Base-by-base conservation (phyloP, 2,113 vertebrate genomes). In the Alaudala cheleensis region DNA sequence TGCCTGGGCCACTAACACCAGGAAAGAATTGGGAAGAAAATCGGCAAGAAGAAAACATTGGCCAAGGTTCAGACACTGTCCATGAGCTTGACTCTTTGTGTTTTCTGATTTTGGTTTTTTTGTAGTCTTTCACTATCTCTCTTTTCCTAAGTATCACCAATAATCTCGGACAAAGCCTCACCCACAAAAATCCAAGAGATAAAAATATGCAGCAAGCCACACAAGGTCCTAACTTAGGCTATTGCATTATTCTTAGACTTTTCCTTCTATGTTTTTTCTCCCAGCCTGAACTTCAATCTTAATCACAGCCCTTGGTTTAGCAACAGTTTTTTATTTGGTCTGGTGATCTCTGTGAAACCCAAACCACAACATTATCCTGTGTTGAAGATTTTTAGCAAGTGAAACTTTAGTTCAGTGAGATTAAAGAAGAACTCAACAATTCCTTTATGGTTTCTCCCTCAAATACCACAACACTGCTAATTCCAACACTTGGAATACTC, bases 241-340 rank as follows among this genome's bases (percentile, higher is more conserved):
- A 20, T 49, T 25, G 56, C 28, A 11, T 12, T 90, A 76, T 88
- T 85, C n/a, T 82, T 45, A 25, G 49, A 8, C 10, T 33, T 40
- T 53, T 40, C 18, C 17, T 13, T 13, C 7, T 6, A 2, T 50
- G 12, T 64, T 81, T 81, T 80, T 70, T 5, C 23, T 82, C 28
- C 31, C 21, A 73, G 23, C 8, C 25, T 72, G 54, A 93, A 96
- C 34, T 77, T 85, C n/a, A 90, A 4, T 25, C 25, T 65, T 93
- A 96, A 96, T 94, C 64, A 95, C 23, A 88, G 21, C 16, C 51
- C 79, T 70, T 70, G 34, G 50, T 90, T 90, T 91, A 95, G 91
- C 15, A 73, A 65, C 79, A 93, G 11, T 39, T 82, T 69, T 81
- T 78, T 47, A 47, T 84, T 67, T 86, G 69, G 29, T 91, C 37